Evolutionary conservation across 2,797 vertebrate genomes (phyloP).

Genomic region (Picus viridis): DNA sequence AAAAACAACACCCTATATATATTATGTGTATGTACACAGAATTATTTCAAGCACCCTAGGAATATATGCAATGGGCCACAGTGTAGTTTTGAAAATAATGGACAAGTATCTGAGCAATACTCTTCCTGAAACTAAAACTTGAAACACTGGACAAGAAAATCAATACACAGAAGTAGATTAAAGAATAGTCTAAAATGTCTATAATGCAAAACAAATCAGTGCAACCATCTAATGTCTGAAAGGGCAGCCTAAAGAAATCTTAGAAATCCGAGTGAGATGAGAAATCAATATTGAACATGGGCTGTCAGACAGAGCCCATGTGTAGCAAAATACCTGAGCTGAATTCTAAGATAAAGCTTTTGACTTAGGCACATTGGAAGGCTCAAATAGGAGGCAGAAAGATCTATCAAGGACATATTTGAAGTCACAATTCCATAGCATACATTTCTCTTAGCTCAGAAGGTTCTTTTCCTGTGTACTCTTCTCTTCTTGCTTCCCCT

Average conservation of each 20-base stretch:
- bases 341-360: neutral
- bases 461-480: neutral
- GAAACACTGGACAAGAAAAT: neutral
- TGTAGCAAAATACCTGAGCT: neutral
- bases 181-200: neutral
- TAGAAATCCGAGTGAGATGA: neutral
- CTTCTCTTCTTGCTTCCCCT: neutral
- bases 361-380: neutral
- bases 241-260: neutral
- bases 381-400: neutral
- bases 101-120: neutral
- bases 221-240: neutral
- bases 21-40: neutral
- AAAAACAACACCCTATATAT: no score
- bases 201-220: neutral
- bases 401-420: neutral
- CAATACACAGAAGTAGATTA: neutral
- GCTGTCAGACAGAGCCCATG: neutral
- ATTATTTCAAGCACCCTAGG: neutral
- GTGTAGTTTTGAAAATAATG: neutral
- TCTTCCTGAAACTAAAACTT: neutral
- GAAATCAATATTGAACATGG: neutral
- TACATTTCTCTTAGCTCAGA: neutral
- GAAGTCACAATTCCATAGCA: neutral
- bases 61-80: neutral